Evolutionary conservation across 2,888 invertebrate species (phyloP), one percentile per base, ranked within the genome.

Genomic region (Tuta absoluta): DNA sequence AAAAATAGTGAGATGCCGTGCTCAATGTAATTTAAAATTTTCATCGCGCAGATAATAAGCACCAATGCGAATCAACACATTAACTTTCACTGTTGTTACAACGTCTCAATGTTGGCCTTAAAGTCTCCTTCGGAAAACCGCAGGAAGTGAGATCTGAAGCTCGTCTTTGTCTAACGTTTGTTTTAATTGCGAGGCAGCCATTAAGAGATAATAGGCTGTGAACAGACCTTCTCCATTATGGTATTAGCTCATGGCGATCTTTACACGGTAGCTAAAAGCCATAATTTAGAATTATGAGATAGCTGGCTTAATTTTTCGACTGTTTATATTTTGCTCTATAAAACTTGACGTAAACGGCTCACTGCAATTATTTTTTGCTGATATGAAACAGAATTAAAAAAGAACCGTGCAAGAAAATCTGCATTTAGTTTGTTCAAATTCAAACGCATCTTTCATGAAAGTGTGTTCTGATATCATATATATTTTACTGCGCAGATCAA

Each of bases 1-100:
- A 87, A 88, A 86, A 88, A 83, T 79, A 84, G 81, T 80, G 76
- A 74, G 64, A 76, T 80, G 77, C 81, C 79, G 85, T 84, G 85
- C 81, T 79, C 81, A 77, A 78, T 79, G 86, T 84, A 87, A 89
- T 90, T 89, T 88, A 79, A 85, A 82, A 87, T 88, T 87, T 87
- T 86, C 88, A 87, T 88, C 85, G 84, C 77, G 72, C 70, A 79
- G 80, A 81, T 86, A 87, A 87, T 89, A 86, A 87, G 85, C 74
- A 76, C 75, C 84, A 83, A 79, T 84, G 81, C 84, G 81, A 87
- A 86, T 85, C 81, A 78, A 78, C 82, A 82, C 73, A 78, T 85
- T 84, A 84, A 90, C 91, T 91, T 91, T 91, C 91, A 88, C 90
- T 89, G 75, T 68, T 80, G 73, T 77, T 77, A 76, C 74, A 71